phyloP scores from a whole-genome alignment of 2,797 vertebrate genomes.

The Geotria australis region DNA sequence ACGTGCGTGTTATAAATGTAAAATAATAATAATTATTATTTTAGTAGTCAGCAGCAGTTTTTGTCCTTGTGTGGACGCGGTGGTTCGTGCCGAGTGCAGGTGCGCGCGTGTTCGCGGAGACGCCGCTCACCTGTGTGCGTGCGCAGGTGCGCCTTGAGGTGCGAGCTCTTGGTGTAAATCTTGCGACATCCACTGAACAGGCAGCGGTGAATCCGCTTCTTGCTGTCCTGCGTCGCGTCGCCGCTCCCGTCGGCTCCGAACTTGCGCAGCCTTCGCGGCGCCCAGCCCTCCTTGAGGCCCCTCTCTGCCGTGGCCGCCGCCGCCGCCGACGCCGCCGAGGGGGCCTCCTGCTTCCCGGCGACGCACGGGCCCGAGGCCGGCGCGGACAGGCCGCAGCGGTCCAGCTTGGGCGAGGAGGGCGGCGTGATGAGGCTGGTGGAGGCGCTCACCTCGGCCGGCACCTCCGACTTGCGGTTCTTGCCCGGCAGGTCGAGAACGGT shows the following conservation, averaged over 20 bases:
- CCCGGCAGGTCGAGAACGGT: no score
- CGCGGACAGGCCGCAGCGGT: neutral
- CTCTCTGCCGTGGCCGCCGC: neutral
- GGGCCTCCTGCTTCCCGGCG: neutral
- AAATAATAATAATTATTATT: no score
- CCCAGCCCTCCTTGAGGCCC: neutral
- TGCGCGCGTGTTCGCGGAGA: neutral
- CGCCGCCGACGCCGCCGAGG: neutral
- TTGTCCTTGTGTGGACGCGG: no score
- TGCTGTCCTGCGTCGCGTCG: neutral
- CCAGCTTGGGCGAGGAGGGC: no score
- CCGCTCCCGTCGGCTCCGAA: neutral
- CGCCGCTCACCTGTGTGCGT: neutral
- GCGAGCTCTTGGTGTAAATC: neutral
- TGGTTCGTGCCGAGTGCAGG: no score
- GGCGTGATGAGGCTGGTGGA: no score
- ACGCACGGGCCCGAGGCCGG: neutral
- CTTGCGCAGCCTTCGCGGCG: neutral
- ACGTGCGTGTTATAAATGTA: no score
- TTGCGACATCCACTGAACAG: neutral
- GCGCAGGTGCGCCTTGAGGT: neutral
- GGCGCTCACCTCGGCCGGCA: no score
- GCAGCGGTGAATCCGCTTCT: neutral
- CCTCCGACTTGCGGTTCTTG: no score
- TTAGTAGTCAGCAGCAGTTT: no score